Base-by-base conservation (phyloP, 2,113 vertebrate species). In the Hemiscyllium ocellatum region DNA sequence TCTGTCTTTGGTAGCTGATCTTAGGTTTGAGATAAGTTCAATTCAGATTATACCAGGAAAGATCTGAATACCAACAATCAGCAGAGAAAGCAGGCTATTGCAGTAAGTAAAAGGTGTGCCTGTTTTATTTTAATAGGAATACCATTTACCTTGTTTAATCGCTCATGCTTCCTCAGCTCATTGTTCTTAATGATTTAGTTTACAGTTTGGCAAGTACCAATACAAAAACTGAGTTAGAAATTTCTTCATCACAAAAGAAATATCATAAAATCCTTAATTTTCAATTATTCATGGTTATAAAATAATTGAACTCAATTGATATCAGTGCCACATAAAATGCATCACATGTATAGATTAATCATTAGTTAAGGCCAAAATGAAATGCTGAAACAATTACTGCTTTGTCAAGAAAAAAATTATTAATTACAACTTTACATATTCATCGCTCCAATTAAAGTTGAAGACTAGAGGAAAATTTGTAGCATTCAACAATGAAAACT, bases 361-460 rank as follows among this genome's bases (percentile, higher is more conserved):
- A 91, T 65, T 19, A 65, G 56, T 91, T 89, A 89, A 61, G 50
- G 33, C 42, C 85, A 87, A 56, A 87, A 26, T 56, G 7, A 61
- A 56, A 56, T 87, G 29, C 50, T 87, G 85, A 56, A 87, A 26
- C 47, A 87, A 87, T 87, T 87, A 89, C 86, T 61, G 56, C 50
- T 89, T 24, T 26, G 24, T 89, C 56, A 61, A 61, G 86, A 89
- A 52, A 61, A 26, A 56, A 29, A 91, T 1, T 26, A 91, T 10
- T 61, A 91, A 91, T 91, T 91, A 91, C 56, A 89, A 91, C 29
- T 65, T 19, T 91, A n/a, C 89, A 91, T 91, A 26, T 17, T 91
- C 29, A 65, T 65, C 65, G 33, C 15, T n/a, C 33, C 56, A 37
- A 91, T 65, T 15, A 91, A 65, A 91, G 89, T 26, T 17, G 78